These are phyloP conservation scores for Sorex araneus DNA, from an alignment of 2,113 vertebrate genomes.

Conservation along the genomic window DNA sequence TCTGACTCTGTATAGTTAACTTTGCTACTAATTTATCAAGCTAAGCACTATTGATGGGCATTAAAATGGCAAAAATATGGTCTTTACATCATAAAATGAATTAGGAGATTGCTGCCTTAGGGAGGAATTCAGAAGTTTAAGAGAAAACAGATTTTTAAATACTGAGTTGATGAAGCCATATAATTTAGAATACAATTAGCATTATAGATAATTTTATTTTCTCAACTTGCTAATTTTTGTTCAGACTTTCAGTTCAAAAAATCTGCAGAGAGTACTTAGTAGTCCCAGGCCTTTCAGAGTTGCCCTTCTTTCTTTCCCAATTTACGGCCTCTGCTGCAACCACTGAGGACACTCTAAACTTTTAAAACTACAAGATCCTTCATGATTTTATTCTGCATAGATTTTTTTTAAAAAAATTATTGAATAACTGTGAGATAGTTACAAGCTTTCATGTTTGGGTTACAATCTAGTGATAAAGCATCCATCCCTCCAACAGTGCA, in stretches of 20 bases:
- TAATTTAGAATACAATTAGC: slow-evolving; percentile 10
- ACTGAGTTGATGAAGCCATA: not conserved
- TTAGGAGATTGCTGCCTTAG: slow-evolving; percentile 1
- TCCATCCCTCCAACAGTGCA: too few species aligned
- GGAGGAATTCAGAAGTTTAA: slow-evolving; percentile 6
- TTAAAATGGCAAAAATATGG: slow-evolving; percentile 1
- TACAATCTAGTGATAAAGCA: too few species aligned
- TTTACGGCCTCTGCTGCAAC: too few species aligned
- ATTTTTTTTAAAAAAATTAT: too few species aligned
- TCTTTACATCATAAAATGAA: not conserved
- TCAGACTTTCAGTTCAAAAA: slow-evolving; percentile 42
- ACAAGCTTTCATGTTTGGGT: too few species aligned
- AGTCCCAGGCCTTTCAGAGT: too few species aligned
- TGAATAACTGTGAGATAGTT: too few species aligned
- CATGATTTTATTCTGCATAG: not conserved
- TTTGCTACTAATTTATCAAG: slow-evolving; percentile 33
- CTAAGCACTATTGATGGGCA: not conserved
- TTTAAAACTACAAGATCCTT: not conserved
- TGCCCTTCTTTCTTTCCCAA: too few species aligned
- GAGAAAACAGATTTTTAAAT: slow-evolving; percentile 50
- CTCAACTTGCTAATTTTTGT: slow-evolving; percentile 13
- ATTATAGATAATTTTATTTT: not conserved
- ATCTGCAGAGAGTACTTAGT: not conserved
- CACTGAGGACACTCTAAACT: slow-evolving; percentile 27
- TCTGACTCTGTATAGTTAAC: not conserved